These are phyloP conservation scores for Sebastes aleutianus DNA, from an alignment of 2,797 vertebrate species.

Conservation along the genomic window DNA sequence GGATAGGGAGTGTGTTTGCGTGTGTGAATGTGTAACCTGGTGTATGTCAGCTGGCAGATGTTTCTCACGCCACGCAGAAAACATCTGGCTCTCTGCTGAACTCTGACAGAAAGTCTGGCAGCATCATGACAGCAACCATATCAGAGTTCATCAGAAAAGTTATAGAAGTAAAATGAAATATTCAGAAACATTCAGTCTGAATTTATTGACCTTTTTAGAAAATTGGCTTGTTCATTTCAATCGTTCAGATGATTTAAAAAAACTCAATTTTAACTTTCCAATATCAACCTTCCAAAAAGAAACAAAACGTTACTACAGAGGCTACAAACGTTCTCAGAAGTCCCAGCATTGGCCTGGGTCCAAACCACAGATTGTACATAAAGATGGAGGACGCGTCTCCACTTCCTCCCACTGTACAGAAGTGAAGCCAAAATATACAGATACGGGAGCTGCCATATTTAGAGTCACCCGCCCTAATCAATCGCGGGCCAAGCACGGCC, in stretches of 20 bases:
- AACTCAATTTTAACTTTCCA: not conserved
- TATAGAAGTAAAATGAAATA: not conserved
- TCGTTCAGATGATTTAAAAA: not conserved
- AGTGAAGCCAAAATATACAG: no score
- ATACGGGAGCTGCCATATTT: no score
- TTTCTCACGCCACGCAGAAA: conserved; percentile 23
- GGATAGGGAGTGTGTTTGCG: not conserved
- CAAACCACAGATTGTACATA: no score
- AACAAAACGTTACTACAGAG: not conserved
- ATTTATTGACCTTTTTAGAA: not conserved
- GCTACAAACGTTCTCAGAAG: not conserved
- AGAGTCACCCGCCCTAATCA: no score
- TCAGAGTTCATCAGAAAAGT: not conserved
- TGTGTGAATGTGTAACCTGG: not conserved
- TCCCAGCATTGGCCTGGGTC: no score
- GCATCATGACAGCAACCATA: not conserved
- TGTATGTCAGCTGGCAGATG: conserved; percentile 16
- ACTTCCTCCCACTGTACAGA: no score
- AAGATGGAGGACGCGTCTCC: no score
- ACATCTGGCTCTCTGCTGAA: conserved; percentile 44
- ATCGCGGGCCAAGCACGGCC: no score
- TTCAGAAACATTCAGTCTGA: not conserved
- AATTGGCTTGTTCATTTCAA: not conserved
- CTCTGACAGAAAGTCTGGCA: conserved; percentile 9
- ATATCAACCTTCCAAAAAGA: not conserved